Base-by-base conservation (phyloP, 2,113 vertebrate species). In the Pavo muticus region DNA sequence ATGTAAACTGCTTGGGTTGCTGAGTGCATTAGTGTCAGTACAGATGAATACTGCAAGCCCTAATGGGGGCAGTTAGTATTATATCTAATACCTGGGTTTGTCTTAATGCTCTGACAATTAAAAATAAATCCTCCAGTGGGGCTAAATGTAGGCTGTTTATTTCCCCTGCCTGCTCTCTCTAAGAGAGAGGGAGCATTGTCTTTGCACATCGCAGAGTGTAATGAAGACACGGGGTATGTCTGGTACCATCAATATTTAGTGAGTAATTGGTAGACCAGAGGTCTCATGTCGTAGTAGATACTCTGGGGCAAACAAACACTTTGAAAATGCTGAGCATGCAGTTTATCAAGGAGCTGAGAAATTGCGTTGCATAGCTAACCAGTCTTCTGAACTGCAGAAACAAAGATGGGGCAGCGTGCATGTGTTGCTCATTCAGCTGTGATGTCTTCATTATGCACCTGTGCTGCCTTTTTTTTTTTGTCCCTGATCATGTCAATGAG, bases 1-100 rank as follows among this genome's bases (percentile, higher is more conserved):
- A 59, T 70, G 44, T 73, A 89, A 95, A 89, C 91, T 86, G 72
- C 91, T 84, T 74, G 84, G 61, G 65, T 90, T 84, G 90, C 93
- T 11, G 57, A 90, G 80, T 91, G 48, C 76, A 57, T 93, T 88
- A 84, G 81, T 88, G 75, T 84, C 0, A 0, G 44, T 75, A 84
- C 88, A 84, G 75, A 91, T 78, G 83, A 80, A 75, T 48, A 25
- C 65, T 88, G 82, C 48, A 65, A 52, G 57, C 71, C 65, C 73
- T 95, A 95, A 94, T 81, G 76, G 72, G 71, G 71, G 85, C 93
- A 90, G 29, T 95, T 94, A 93, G 77, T 81, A 60, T 95, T 91
- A 90, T 87, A 40, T 95, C 73, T 64, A 84, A 90, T 95, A 84
- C 67, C 67, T 81, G 69, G 4, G 50, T 75, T 70, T 88, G 61